A percentile compares a stretch with the other conserved stretches of the same genome.
These are phyloP conservation scores for Melipona beecheii DNA, from an alignment of 2,888 invertebrate species.

Conservation along the genomic window DNA sequence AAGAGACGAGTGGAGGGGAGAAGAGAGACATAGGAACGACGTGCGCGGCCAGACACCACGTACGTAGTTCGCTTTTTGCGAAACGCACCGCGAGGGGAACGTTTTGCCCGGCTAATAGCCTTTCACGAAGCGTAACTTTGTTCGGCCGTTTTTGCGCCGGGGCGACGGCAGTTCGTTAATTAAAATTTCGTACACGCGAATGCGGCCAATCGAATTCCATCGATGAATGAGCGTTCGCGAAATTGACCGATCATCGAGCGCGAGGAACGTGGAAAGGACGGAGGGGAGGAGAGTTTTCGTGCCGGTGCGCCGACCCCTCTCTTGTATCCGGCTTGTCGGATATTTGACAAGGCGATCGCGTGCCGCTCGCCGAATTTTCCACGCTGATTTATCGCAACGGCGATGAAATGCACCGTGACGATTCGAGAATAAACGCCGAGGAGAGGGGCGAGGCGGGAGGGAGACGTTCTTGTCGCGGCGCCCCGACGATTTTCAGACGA, in stretches of 20 bases:
- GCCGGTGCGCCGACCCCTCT: neutral
- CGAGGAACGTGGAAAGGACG: neutral
- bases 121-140: conserved; percentile 77
- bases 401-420: conserved; percentile 36
- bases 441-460: no score
- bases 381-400: conserved; percentile 44
- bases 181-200: conserved; percentile 77
- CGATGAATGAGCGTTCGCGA: conserved; percentile 71
- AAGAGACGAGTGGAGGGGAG: neutral
- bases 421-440: conserved; percentile 20
- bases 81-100: conserved; percentile 61
- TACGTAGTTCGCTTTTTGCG: conserved; percentile 66
- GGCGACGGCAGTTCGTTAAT: conserved; percentile 76
- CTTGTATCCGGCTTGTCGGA: conserved; percentile 24
- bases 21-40: conserved; percentile 11
- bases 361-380: conserved; percentile 34
- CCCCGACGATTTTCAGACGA: neutral
- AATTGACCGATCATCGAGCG: conserved; percentile 68
- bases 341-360: conserved; percentile 57
- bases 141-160: conserved; percentile 70
- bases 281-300: neutral
- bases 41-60: conserved; percentile 38
- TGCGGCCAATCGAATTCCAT: conserved; percentile 71
- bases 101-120: conserved; percentile 76
- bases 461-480: neutral